A percentile compares a stretch with the other conserved stretches of the same genome.
Evolutionary conservation across 2,888 invertebrate species (phyloP).

Genomic region (Apotomis capreana): DNA sequence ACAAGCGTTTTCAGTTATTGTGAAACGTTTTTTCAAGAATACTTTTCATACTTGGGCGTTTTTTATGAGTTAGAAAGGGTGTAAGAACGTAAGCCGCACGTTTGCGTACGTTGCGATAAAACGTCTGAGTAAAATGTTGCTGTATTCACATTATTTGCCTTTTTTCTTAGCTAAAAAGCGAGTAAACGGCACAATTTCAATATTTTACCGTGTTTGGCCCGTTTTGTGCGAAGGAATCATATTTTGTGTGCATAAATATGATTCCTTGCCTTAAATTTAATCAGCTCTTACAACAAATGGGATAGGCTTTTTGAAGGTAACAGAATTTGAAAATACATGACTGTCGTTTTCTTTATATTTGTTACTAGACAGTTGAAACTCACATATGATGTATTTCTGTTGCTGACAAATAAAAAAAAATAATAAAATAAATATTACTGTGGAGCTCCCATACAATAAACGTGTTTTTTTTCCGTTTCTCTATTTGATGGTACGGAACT

Average conservation of each 20-base stretch:
- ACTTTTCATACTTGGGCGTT: constrained; percentile 18
- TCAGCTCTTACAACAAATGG: too few species aligned
- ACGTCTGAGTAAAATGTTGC: constrained; percentile 19
- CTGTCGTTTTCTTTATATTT: too few species aligned
- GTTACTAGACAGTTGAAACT: too few species aligned
- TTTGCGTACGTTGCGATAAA: constrained; percentile 20
- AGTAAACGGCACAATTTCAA: constrained; percentile 16
- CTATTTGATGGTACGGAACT: too few species aligned
- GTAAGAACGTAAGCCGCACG: constrained; percentile 26
- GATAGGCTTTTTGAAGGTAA: too few species aligned
- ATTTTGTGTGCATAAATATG: neutral
- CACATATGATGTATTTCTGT: too few species aligned
- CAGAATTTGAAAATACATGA: too few species aligned
- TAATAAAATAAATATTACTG: too few species aligned
- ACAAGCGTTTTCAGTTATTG: constrained; percentile 33
- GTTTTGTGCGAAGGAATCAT: neutral
- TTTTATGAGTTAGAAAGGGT: constrained; percentile 17
- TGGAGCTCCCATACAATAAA: too few species aligned
- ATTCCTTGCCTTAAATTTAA: too few species aligned
- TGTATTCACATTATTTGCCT: constrained; percentile 14
- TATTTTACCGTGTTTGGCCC: neutral
- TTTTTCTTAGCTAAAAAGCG: constrained; percentile 3
- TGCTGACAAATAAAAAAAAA: too few species aligned
- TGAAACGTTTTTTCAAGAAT: constrained; percentile 24
- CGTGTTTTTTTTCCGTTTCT: too few species aligned